These are phyloP conservation scores for Leptopilina myrica DNA, from an alignment of 2,888 invertebrate genomes.

Conservation along the genomic window DNA sequence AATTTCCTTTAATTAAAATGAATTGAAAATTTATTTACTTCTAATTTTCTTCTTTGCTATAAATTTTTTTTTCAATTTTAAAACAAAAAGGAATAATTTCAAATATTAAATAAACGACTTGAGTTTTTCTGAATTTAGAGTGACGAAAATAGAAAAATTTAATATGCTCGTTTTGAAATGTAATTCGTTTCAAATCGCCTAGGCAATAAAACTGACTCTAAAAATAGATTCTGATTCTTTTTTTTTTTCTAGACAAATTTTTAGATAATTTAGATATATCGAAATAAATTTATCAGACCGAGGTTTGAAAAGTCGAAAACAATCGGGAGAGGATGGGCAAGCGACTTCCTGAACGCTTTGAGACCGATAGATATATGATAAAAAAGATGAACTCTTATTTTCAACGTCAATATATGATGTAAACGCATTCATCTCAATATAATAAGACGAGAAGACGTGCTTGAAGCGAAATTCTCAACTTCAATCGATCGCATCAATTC, in stretches of 20 bases:
- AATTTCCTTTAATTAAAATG: too few species aligned
- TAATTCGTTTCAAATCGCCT: conserved; percentile 36
- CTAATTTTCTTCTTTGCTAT: too few species aligned
- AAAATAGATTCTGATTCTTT: conserved; percentile 19
- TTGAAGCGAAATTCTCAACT: neutral
- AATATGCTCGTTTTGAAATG: conserved; percentile 31
- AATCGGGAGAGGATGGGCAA: conserved; percentile 49
- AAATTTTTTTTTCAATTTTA: too few species aligned
- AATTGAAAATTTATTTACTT: too few species aligned
- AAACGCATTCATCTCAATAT: conserved; percentile 22
- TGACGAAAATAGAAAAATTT: conserved; percentile 34
- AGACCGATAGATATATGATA: conserved; percentile 30
- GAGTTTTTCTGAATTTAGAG: conserved; percentile 1
- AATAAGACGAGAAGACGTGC: neutral
- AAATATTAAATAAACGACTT: too few species aligned
- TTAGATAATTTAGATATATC: too few species aligned
- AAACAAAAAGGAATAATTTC: too few species aligned
- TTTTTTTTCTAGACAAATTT: too few species aligned
- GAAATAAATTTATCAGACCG: neutral
- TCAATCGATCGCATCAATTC: neutral
- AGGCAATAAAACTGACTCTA: conserved; percentile 9
- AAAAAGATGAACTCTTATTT: conserved; percentile 33
- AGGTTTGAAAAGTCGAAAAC: conserved; percentile 14
- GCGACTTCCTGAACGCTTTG: conserved; percentile 56
- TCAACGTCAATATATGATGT: conserved; percentile 27